Evolutionary conservation across 2,797 vertebrate species (phyloP), one percentile per base, ranked within the genome.

Genomic region (Peromyscus attwateri): DNA sequence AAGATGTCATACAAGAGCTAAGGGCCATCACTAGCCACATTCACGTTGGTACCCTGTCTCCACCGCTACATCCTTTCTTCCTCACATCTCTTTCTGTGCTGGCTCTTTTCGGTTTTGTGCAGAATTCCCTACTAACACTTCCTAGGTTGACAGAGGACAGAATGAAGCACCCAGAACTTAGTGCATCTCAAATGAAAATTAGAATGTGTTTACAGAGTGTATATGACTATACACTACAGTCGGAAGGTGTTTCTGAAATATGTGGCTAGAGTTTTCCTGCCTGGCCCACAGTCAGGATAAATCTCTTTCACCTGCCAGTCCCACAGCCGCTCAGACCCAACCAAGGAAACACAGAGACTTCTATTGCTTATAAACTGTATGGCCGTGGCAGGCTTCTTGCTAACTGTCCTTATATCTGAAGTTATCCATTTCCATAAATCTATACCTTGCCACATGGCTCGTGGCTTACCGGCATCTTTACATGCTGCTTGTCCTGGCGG

Each of bases 161-260:
- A 85, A 93, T 83, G 75, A n/a, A 87, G 29, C 31, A 60, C 8
- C 23, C 17, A 87, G 96, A 92, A 89, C 29, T 92, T 90, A 49
- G 17, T 57, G 12, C 34, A 9, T 75, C 55, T 62, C 62, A 66
- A 73, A 70, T 46, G 84, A 80, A 92, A 95, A 37, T 60, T 23
- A 93, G 40, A 37, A 40, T 40, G 16, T 71, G 43, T 94, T 91
- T 88, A 17, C 25, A 90, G 46, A 81, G 62, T 87, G 16, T 73
- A 40, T 29, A 57, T 82, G 34, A 1, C n/a, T 90, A 12, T 60
- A 34, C 43, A 34, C 25, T 17, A 17, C 17, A 52, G 17, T 80
- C 14, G 49, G 76, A 68, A 27, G 34, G 34, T 80, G 75, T 75
- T 85, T 73, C 21, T 90, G 52, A 70, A n/a, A n/a, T n/a, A n/a